Evolutionary conservation across 2,797 vertebrate species (phyloP), one percentile per base, ranked within the genome.

Genomic region (Pyrocephalus nanus): DNA sequence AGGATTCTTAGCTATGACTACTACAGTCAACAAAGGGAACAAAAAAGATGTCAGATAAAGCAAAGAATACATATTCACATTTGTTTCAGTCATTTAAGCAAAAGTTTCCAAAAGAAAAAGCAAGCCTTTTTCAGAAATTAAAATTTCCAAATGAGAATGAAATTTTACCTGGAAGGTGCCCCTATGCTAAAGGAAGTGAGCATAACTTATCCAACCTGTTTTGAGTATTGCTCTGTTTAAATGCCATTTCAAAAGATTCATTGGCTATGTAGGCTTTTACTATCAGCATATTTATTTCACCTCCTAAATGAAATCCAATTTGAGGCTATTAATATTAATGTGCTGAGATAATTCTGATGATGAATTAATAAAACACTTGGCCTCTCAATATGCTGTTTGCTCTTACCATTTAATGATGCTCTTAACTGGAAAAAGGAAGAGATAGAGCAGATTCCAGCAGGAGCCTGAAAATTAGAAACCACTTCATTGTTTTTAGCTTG

Each of bases 361-460:
- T 98, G 98, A 99, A 99, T 99, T 98, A 99, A 98, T 99, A 98
- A 99, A 98, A 98, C 98, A 97, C 98, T 98, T 97, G 96, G 98
- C 96, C 98, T 98, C 96, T 97, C 98, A 94, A 96, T 98, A 98
- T 97, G 98, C 97, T 98, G 97, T 98, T 98, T 98, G 98, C 98
- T 98, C 98, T 98, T 96, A 98, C 98, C 98, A 96, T 98, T 98
- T 98, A 98, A 98, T 98, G 98, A 97, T 88, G 97, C 97, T 98
- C 98, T 98, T 97, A 97, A 93, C 97, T 97, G 98, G 95, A 97
- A 94, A 96, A 97, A 96, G 95, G 96, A 98, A 97, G 97, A 96
- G 97, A 98, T 94, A 97, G 97, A 95, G 97, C 88, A 92, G 97
- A 95, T 96, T 98, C 98, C 97, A 98, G 98, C 96, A 98, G 98